Base-by-base conservation (phyloP, 2,888 invertebrate species). In the Sesamia inferens region DNA sequence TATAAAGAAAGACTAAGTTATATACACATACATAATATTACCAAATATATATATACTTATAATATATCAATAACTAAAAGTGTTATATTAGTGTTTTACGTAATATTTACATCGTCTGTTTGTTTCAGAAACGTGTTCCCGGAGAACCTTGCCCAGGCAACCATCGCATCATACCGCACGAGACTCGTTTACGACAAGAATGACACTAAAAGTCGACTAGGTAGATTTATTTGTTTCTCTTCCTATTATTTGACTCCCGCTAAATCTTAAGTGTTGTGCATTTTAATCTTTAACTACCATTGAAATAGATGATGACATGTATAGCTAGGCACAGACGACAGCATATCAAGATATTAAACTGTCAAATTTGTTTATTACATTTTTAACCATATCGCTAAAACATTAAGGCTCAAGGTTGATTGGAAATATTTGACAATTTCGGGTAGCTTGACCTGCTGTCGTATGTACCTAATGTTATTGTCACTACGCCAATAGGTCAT, bases 81-180 rank as follows among this genome's bases (percentile, higher is more conserved):
- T n/a, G n/a, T n/a, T 39, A 39, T 39, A 5, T 39, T 7, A 7
- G 7, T 39, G 39, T 39, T 5, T 39, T 39, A 39, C 39, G 39
- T 5, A 39, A 39, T 16, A n/a, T 14, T 24, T 44, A 70, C 4
- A 5, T 75, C 79, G 70, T 84, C 83, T 84, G 83, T 89, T 87
- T 90, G 84, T 97, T 97, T 78, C 97, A 98, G 99, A 92, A 99
- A 99, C 92, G 97, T 99, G 95, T 99, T 99, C 91, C 99, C 99
- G 47, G 98, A 98, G 87, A 99, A 99, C 95, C 96, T 99, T 78
- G 97, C 98, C 47, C 98, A 99, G 91, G 98, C 99, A 16, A 98
- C 98, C 82, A 97, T 99, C 88, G 97, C 97, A 57, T 98, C 98
- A 93, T 96, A 96, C 85, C 90, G 96, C 75, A 96, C 96, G 5